Conservation (phyloP, 2,888 invertebrate genomes). For the Apodemia hepburni region DNA sequence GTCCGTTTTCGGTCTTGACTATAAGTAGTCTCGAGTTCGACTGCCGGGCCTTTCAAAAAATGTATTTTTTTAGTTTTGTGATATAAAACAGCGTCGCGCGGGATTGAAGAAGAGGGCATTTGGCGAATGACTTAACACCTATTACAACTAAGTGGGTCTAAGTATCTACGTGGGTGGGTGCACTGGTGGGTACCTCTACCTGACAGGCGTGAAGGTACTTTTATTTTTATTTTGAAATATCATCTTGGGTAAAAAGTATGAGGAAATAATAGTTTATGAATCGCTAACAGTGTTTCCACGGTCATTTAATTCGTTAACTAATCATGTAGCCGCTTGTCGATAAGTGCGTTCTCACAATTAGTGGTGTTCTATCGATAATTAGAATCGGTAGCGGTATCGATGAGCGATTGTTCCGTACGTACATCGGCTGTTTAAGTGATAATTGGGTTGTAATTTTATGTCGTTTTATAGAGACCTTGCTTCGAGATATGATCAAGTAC, state of each 20-base stretch:
- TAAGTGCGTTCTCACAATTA: conserved; percentile 51
- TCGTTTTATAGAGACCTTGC: conserved; percentile 12
- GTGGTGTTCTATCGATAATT: conserved; percentile 68
- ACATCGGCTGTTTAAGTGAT: conserved; percentile 16
- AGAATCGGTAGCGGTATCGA: conserved; percentile 48
- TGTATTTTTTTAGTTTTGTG: too few species aligned
- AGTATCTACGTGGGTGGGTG: too few species aligned
- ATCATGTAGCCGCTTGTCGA: conserved; percentile 6
- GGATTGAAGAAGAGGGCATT: too few species aligned
- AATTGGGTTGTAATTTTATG: conserved; percentile 17
- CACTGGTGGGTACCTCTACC: too few species aligned
- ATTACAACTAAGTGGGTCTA: too few species aligned
- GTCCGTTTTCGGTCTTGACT: too few species aligned
- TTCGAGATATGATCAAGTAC: background rate
- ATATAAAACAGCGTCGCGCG: too few species aligned
- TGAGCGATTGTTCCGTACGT: conserved; percentile 32
- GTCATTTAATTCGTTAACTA: background rate
- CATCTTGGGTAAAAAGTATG: background rate
- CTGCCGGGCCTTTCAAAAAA: too few species aligned
- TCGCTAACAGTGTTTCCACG: background rate
- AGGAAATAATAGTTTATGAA: background rate
- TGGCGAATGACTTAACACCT: too few species aligned
- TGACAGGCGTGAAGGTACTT: too few species aligned
- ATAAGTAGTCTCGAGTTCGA: too few species aligned
- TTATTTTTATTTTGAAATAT: background rate